These are phyloP conservation scores for Turritopsis dohrnii DNA, from an alignment of 30 jellyfish, hydroid and myxozoan species.

Conservation along the genomic window DNA sequence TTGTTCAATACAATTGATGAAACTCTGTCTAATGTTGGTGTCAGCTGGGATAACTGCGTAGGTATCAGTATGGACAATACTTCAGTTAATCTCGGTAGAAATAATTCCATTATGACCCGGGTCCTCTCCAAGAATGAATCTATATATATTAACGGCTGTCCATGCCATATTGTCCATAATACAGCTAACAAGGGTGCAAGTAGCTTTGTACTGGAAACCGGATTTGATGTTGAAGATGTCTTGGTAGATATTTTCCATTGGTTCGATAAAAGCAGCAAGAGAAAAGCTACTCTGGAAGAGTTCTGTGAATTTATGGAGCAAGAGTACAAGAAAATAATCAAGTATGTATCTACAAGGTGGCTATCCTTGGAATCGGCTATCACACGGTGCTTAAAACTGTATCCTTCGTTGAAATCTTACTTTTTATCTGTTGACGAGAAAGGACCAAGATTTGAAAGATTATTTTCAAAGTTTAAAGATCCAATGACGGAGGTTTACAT, in stretches of 20 bases:
- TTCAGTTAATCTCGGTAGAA: neutral
- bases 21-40: neutral
- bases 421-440: constrained; percentile 7
- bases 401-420: neutral
- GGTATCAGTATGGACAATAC: neutral
- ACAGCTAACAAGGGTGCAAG: neutral
- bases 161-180: constrained; percentile 19
- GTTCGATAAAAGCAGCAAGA: constrained; percentile 8
- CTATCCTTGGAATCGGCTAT: constrained; percentile 16
- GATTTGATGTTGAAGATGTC: constrained; percentile 9
- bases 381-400: neutral
- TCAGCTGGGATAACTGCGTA: neutral
- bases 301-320: constrained; percentile 7
- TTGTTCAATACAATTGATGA: neutral
- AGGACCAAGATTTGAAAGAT: neutral
- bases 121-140: neutral
- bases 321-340: neutral
- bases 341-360: constrained; percentile 22
- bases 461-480: neutral
- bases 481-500: constrained; percentile 6
- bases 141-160: constrained; percentile 12
- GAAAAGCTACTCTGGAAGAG: constrained; percentile 15
- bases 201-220: neutral
- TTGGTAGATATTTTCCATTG: neutral
- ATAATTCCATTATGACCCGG: neutral